These are phyloP conservation scores for Ceuthmochares aereus DNA, from an alignment of 2,113 vertebrate genomes.

Conservation along the genomic window DNA sequence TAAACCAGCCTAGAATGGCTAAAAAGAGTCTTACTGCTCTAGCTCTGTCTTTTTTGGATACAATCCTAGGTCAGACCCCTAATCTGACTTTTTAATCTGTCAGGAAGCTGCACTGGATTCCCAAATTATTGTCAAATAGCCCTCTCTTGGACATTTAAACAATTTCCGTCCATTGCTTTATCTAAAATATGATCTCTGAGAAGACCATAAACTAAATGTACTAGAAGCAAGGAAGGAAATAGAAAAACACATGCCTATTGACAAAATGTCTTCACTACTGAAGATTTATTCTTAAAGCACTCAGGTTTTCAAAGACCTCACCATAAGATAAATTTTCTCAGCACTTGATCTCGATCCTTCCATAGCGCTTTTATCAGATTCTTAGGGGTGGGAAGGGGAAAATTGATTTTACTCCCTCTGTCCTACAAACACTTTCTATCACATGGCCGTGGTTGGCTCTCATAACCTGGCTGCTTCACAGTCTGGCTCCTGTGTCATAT, in stretches of 20 bases:
- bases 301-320: not conserved
- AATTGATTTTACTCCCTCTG: not conserved
- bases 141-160: not conserved
- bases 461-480: not conserved
- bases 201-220: not conserved
- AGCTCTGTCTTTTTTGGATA: not conserved
- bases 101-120: not conserved
- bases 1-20: not conserved
- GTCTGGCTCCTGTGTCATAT: not conserved
- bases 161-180: not conserved
- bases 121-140: not conserved
- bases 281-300: not conserved
- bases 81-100: not conserved
- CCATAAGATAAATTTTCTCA: not conserved
- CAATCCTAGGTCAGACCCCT: not conserved
- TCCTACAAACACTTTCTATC: not conserved
- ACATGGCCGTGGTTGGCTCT: not conserved
- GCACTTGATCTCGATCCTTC: not conserved
- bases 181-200: not conserved
- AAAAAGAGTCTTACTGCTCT: not conserved
- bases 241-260: not conserved
- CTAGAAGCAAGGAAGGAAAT: not conserved
- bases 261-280: not conserved
- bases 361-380: not conserved
- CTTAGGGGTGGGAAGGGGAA: not conserved